Conservation (phyloP, 1,140 invertebrate species). For the Eumeta japonica region DNA sequence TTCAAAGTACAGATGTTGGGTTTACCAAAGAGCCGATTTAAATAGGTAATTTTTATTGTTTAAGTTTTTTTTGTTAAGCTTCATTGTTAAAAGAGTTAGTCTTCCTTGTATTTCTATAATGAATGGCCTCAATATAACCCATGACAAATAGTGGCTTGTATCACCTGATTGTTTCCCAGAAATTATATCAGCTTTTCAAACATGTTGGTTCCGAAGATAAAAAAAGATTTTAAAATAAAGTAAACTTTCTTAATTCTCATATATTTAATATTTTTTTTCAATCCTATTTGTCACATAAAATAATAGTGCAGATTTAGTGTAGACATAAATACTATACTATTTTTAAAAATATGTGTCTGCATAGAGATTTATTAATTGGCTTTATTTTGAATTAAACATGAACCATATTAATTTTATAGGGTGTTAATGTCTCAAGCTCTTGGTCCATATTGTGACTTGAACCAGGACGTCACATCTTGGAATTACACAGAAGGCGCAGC, state of each 20-base stretch:
- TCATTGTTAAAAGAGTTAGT: background rate
- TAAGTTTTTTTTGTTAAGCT: background rate
- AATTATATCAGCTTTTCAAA: too few relatives aligned
- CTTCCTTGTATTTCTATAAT: background rate
- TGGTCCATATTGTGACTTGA: conserved; percentile 86
- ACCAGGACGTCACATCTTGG: conserved; percentile 86
- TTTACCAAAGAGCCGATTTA: conserved; percentile 92
- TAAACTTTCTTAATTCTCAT: too few relatives aligned
- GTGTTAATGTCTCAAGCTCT: conserved; percentile 66
- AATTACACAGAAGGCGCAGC: conserved; percentile 89
- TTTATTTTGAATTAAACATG: too few relatives aligned
- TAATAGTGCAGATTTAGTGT: too few relatives aligned
- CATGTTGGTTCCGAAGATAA: too few relatives aligned
- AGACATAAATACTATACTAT: too few relatives aligned
- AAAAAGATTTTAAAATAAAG: too few relatives aligned
- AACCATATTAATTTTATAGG: conserved; percentile 20
- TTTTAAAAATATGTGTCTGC: too few relatives aligned
- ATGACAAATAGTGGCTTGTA: background rate
- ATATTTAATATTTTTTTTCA: too few relatives aligned
- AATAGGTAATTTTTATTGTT: conserved; percentile 63
- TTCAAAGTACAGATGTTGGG: conserved; percentile 96
- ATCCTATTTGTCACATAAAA: too few relatives aligned
- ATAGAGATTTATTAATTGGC: background rate
- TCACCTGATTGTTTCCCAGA: too few relatives aligned
- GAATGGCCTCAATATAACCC: background rate